Conservation (phyloP, 2,113 vertebrate species). For the Oryzias javanicus region DNA sequence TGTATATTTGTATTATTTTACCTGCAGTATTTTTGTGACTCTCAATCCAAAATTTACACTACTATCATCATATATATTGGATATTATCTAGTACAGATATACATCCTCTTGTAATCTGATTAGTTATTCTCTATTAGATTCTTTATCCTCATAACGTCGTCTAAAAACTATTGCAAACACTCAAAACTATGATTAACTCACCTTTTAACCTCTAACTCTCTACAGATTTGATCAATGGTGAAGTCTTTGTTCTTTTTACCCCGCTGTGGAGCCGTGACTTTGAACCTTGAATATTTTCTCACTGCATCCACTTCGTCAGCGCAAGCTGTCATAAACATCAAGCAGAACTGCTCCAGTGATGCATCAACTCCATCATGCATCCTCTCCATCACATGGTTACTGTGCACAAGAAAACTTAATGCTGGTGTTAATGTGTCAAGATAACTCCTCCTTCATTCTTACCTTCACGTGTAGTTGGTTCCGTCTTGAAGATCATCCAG, state of each 20-base stretch:
- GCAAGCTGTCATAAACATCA: slow-evolving; percentile 64
- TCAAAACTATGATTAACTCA: too few relatives aligned
- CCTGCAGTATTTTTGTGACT: too few relatives aligned
- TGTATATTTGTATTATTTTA: too few relatives aligned
- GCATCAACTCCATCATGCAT: not conserved
- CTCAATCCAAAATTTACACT: too few relatives aligned
- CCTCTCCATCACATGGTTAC: too few relatives aligned
- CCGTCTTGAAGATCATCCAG: slow-evolving; percentile 61
- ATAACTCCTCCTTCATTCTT: slow-evolving; percentile 9
- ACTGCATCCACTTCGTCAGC: slow-evolving; percentile 76
- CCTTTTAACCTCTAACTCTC: not conserved
- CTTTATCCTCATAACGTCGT: too few relatives aligned
- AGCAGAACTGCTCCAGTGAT: not conserved
- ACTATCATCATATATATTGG: too few relatives aligned
- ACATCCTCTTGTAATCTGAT: too few relatives aligned
- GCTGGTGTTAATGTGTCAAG: not conserved
- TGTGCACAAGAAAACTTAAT: too few relatives aligned
- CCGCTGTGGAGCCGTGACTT: slow-evolving; percentile 34
- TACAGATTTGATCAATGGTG: not conserved
- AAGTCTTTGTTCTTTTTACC: slow-evolving; percentile 36
- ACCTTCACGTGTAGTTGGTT: slow-evolving; percentile 79
- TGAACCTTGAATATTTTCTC: slow-evolving; percentile 71
- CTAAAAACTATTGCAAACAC: too few relatives aligned
- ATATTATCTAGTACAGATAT: too few relatives aligned
- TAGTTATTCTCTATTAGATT: too few relatives aligned